These are phyloP conservation scores for Falco peregrinus DNA, from an alignment of 2,797 vertebrate species.

Conservation along the genomic window DNA sequence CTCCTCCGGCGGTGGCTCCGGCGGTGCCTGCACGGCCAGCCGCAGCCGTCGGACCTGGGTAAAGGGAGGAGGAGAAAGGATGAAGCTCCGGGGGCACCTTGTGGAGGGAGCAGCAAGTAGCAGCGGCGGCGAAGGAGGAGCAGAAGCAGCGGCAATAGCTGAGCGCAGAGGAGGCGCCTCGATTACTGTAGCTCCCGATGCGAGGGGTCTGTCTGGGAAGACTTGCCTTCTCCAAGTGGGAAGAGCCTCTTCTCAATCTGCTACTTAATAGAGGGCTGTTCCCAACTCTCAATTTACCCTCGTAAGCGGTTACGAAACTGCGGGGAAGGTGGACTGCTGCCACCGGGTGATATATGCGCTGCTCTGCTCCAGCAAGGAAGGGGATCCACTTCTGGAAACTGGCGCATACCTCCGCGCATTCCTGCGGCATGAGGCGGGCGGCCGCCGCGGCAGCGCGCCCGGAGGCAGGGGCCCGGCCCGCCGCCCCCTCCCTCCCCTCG, in stretches of 20 bases:
- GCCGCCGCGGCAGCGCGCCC: slow-evolving; percentile 44
- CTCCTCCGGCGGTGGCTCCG: not conserved
- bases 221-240: slow-evolving; percentile 87
- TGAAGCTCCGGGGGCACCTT: slow-evolving; percentile 52
- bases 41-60: not conserved
- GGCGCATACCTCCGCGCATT: slow-evolving; percentile 90
- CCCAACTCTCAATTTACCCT: slow-evolving; percentile 80
- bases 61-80: slow-evolving; percentile 19
- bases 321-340: slow-evolving; percentile 83
- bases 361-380: slow-evolving; percentile 76
- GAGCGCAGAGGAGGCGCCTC: not conserved
- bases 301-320: slow-evolving; percentile 89
- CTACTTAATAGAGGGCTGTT: slow-evolving; percentile 96
- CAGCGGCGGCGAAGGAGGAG: not conserved
- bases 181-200: slow-evolving; percentile 43
- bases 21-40: slow-evolving; percentile 32
- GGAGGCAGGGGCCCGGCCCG: slow-evolving; percentile 10
- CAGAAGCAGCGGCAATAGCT: not conserved
- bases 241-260: slow-evolving; percentile 82
- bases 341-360: slow-evolving; percentile 83
- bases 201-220: slow-evolving; percentile 82
- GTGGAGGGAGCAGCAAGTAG: slow-evolving; percentile 31
- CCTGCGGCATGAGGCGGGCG: slow-evolving; percentile 68
- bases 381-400: slow-evolving; percentile 86
- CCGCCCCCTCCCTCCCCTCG: not conserved